phyloP scores from a whole-genome alignment of 1,140 invertebrate species.

The Odontomachus brunneus region DNA sequence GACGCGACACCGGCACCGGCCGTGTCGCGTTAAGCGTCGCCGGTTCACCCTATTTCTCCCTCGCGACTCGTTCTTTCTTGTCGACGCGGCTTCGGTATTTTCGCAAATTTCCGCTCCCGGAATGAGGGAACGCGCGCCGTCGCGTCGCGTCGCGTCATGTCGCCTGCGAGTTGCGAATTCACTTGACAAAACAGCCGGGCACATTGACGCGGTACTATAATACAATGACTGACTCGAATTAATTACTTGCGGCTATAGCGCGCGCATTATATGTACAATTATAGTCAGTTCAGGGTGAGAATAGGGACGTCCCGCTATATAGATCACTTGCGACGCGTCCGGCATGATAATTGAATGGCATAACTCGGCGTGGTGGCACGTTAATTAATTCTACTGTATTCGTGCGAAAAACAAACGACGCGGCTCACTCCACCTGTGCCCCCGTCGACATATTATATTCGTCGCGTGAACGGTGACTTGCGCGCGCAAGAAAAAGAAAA shows the following conservation, averaged over 20 bases:
- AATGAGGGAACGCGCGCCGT: too few species aligned
- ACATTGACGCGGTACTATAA: not conserved
- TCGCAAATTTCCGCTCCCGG: not conserved
- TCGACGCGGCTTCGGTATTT: not conserved
- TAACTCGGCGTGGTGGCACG: slow-evolving; percentile 54
- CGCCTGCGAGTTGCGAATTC: not conserved
- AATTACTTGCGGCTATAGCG: slow-evolving; percentile 42
- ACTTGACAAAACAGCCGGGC: not conserved
- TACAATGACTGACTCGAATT: slow-evolving; percentile 35
- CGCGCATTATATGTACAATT: slow-evolving; percentile 39
- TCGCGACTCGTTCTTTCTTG: not conserved
- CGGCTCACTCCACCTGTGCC: too few species aligned
- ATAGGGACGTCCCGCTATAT: slow-evolving; percentile 48
- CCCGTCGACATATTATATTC: not conserved
- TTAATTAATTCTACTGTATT: slow-evolving; percentile 60
- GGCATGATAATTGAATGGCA: slow-evolving; percentile 67
- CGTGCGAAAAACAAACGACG: slow-evolving; percentile 41
- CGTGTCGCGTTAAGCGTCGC: not conserved
- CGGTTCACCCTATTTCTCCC: slow-evolving; percentile 18
- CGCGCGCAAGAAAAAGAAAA: too few species aligned
- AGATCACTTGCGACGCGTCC: slow-evolving; percentile 57
- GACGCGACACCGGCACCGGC: not conserved
- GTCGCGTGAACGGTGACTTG: too few species aligned
- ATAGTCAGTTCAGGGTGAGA: slow-evolving; percentile 46
- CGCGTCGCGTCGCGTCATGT: too few species aligned